Evolutionary conservation across 2,113 vertebrate genomes (phyloP).

Genomic region (Indicator indicator): DNA sequence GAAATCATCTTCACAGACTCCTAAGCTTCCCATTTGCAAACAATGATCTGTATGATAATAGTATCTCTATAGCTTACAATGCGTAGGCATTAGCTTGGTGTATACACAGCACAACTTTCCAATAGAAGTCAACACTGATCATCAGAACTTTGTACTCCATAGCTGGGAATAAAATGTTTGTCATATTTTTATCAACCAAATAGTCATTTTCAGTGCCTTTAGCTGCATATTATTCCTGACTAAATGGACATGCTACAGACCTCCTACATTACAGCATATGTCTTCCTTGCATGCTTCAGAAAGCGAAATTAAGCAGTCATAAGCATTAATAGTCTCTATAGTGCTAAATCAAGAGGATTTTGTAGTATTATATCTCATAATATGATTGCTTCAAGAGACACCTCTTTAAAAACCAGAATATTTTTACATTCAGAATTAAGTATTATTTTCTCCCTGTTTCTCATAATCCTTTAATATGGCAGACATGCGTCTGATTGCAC

Average conservation of each 20-base stretch:
- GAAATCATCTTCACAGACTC: conserved; percentile 54
- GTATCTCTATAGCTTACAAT: conserved; percentile 23
- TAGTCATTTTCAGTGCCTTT: conserved; percentile 17
- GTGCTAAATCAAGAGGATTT: conserved; percentile 25
- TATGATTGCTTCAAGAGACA: background rate
- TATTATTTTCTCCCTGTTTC: conserved; percentile 22
- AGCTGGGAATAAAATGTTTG: conserved; percentile 26
- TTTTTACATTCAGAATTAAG: conserved; percentile 36
- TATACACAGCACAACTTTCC: conserved; percentile 17
- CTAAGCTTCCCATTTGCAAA: conserved; percentile 39
- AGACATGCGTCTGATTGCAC: background rate
- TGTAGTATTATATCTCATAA: background rate
- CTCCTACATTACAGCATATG: conserved; percentile 31
- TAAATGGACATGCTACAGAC: conserved; percentile 45
- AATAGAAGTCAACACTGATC: background rate
- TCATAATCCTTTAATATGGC: conserved; percentile 24
- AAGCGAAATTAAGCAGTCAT: conserved; percentile 31
- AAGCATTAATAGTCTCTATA: conserved; percentile 14
- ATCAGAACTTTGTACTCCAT: conserved; percentile 33
- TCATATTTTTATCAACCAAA: conserved; percentile 24
- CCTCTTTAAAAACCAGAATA: background rate
- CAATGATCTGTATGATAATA: conserved; percentile 54
- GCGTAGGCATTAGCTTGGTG: conserved; percentile 15
- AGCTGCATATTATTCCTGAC: conserved; percentile 38
- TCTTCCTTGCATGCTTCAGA: background rate